Evolutionary conservation across 2,888 invertebrate species (phyloP).

Genomic region (Cryptocheilus praepositus): DNA sequence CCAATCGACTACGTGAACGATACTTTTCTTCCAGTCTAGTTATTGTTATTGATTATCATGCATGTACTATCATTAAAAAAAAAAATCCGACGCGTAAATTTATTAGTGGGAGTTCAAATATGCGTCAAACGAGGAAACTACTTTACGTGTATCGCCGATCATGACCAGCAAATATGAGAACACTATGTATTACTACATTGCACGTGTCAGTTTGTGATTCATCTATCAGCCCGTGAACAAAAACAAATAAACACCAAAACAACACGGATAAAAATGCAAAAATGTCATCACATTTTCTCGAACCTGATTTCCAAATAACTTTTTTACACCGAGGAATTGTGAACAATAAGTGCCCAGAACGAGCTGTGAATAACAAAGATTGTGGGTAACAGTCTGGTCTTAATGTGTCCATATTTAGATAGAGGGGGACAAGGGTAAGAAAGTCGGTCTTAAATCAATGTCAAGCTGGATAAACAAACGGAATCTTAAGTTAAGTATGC

Average conservation of each 20-base stretch:
- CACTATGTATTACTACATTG: constrained; percentile 34
- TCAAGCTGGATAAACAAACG: not conserved
- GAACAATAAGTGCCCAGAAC: constrained; percentile 67
- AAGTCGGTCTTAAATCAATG: constrained; percentile 11
- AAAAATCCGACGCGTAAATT: not conserved
- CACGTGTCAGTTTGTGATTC: constrained; percentile 37
- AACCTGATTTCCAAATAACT: constrained; percentile 71
- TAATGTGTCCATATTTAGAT: constrained; percentile 1
- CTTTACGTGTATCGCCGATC: constrained; percentile 7
- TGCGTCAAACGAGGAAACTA: not conserved
- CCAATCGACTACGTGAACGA: constrained; percentile 30
- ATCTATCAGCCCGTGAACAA: constrained; percentile 52
- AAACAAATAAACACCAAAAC: constrained; percentile 49
- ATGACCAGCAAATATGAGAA: constrained; percentile 43
- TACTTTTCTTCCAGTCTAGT: not conserved
- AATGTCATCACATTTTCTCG: constrained; percentile 60
- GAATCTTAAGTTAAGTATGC: constrained; percentile 38
- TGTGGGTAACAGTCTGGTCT: constrained; percentile 35
- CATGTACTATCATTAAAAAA: not conserved
- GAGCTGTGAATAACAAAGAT: constrained; percentile 69
- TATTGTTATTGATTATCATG: not conserved
- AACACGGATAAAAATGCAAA: constrained; percentile 57
- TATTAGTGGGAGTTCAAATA: constrained; percentile 2
- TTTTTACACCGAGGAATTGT: constrained; percentile 68
- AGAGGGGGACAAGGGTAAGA: constrained; percentile 1